Base-by-base conservation (phyloP, 2,888 invertebrate species). In the Zaprionus bogoriensis region DNA sequence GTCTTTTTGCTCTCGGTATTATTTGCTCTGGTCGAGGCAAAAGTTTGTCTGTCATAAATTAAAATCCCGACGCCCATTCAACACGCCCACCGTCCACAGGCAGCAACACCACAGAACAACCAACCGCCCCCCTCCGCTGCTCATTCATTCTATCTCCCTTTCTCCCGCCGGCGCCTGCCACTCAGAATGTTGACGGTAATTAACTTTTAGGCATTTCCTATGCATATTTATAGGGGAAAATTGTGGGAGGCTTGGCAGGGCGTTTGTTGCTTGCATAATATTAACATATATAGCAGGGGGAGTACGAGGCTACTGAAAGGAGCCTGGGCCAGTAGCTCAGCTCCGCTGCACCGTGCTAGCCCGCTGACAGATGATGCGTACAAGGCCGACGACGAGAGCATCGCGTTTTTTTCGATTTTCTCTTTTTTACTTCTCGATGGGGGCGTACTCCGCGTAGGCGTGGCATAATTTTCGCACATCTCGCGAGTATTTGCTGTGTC, bases 121-220 rank as follows among this genome's bases (percentile, higher is more conserved):
- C 39, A 36, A 23, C 42, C 23, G n/a, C 22, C 19, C 3, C n/a
- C 4, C 9, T 2, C 22, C 22, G 1, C 32, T 10, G 14, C 14
- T 17, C 27, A 3, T n/a, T n/a, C n/a, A n/a, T n/a, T n/a, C n/a
- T n/a, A n/a, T n/a, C 28, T 17, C 20, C 10, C n/a, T 12, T n/a
- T n/a, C 3, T n/a, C 32, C 4, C 22, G 4, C 5, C 36, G 59
- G 22, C 36, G 71, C 67, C 74, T 70, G 83, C 83, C 83, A 83
- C 86, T 83, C 86, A 77, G 74, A 78, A 75, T 66, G 77, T 77
- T 84, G 81, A 71, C 75, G 87, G 87, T 83, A 83, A 83, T 83
- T 83, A 83, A 83, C 82, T 83, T 83, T 83, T 86, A 87, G 87
- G 84, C 81, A 83, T 83, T 83, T 83, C 71, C 81, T 59, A 83